Evolutionary conservation across 2,797 vertebrate species (phyloP).

Genomic region (Coregonus sp.): DNA sequence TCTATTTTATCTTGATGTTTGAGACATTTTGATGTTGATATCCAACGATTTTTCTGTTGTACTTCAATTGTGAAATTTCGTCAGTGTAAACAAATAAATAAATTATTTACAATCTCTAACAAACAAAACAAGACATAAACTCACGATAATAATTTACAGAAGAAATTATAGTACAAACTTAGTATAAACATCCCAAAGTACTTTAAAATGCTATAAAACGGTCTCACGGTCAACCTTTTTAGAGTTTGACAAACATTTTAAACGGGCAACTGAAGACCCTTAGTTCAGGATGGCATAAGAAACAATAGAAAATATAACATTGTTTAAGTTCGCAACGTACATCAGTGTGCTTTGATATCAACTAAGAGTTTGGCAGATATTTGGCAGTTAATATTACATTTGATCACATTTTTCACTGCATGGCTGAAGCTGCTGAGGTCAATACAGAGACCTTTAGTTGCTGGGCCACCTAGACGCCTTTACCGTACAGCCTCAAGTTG

Average conservation of each 20-base stretch:
- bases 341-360: slow-evolving; percentile 52
- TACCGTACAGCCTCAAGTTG: slow-evolving; percentile 16
- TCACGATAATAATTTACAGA: slow-evolving; percentile 92
- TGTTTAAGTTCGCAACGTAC: slow-evolving; percentile 4
- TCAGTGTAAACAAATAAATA: slow-evolving; percentile 98
- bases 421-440: slow-evolving; percentile 13
- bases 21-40: slow-evolving; percentile 65
- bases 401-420: not conserved
- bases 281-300: slow-evolving; percentile 52
- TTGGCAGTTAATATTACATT: slow-evolving; percentile 24
- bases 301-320: slow-evolving; percentile 31
- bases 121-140: slow-evolving; percentile 67
- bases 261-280: slow-evolving; percentile 59
- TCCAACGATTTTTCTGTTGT: slow-evolving; percentile 62
- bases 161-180: slow-evolving; percentile 92
- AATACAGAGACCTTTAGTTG: not conserved
- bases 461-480: slow-evolving; percentile 26
- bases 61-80: slow-evolving; percentile 75
- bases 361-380: slow-evolving; percentile 42
- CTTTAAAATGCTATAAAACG: slow-evolving; percentile 18
- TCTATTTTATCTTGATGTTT: slow-evolving; percentile 58
- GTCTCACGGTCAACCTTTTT: not conserved
- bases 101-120: slow-evolving; percentile 92
- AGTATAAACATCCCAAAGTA: slow-evolving; percentile 87
- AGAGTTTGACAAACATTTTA: slow-evolving; percentile 21